A percentile compares a stretch with the other conserved stretches of the same genome.
These are phyloP conservation scores for Heliconius ismenius DNA, from an alignment of 2,888 invertebrate species.

Conservation along the genomic window DNA sequence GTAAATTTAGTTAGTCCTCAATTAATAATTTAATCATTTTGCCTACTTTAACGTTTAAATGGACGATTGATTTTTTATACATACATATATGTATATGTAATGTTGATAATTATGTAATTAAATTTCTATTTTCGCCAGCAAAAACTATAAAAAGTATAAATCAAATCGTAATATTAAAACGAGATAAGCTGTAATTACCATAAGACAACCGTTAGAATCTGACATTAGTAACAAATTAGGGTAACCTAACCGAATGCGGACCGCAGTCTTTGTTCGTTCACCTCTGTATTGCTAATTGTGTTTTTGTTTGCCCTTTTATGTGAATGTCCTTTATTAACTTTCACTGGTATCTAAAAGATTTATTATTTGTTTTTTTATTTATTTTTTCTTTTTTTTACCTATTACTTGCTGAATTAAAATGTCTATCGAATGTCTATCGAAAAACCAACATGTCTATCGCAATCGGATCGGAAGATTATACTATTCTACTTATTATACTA, in stretches of 20 bases:
- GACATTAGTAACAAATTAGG: constrained; percentile 76
- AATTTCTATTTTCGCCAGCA: not conserved
- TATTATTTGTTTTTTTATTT: not conserved
- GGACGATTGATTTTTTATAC: too few species aligned
- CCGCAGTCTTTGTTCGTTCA: constrained; percentile 61
- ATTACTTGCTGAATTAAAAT: not conserved
- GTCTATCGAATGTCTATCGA: too few species aligned
- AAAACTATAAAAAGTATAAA: not conserved
- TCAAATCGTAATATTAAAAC: constrained; percentile 18
- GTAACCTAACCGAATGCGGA: constrained; percentile 63
- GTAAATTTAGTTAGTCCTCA: too few species aligned
- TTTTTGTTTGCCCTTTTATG: constrained; percentile 75
- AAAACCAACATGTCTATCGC: too few species aligned
- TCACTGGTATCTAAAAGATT: constrained; percentile 8
- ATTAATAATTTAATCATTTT: too few species aligned
- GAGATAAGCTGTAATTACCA: constrained; percentile 61
- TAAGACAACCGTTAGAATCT: constrained; percentile 66
- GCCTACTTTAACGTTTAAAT: too few species aligned
- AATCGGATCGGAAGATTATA: too few species aligned
- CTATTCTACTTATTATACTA: too few species aligned
- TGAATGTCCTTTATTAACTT: constrained; percentile 33
- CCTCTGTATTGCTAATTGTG: constrained; percentile 68
- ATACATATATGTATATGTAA: too few species aligned
- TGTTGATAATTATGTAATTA: not conserved
- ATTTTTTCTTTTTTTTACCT: not conserved